phyloP scores from a whole-genome alignment of 2,113 vertebrate genomes.

The Lepisosteus oculatus region DNA sequence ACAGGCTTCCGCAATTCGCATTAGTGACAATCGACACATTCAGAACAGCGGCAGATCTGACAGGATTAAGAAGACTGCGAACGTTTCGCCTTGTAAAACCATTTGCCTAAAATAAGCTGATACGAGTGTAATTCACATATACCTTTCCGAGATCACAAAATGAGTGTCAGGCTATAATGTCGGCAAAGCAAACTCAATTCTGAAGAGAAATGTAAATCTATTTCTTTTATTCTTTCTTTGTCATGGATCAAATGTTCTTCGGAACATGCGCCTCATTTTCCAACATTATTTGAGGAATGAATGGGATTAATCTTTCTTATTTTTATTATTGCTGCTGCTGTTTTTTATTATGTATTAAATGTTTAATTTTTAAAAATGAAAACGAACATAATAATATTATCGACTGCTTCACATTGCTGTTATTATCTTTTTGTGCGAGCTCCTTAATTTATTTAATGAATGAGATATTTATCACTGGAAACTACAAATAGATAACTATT shows the following conservation, averaged over 20 bases:
- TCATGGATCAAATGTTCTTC: too few species aligned
- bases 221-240: too few species aligned
- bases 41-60: conserved; percentile 45
- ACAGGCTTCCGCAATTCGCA: conserved; percentile 26
- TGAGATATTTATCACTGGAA: too few species aligned
- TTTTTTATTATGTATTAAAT: conserved; percentile 38
- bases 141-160: conserved; percentile 38
- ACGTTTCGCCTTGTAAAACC: conserved; percentile 60
- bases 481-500: not conserved
- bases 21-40: conserved; percentile 68
- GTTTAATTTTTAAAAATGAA: conserved; percentile 20
- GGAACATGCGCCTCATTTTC: conserved; percentile 39
- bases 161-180: too few species aligned
- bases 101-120: conserved; percentile 21
- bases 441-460: too few species aligned
- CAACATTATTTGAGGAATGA: conserved; percentile 54
- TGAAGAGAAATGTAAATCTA: too few species aligned
- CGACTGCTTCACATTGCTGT: too few species aligned
- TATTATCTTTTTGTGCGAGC: too few species aligned
- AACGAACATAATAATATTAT: conserved; percentile 7
- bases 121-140: conserved; percentile 53
- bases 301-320: too few species aligned
- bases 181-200: too few species aligned
- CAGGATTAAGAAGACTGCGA: conserved; percentile 56
- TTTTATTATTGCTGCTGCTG: too few species aligned